phyloP scores from a whole-genome alignment of 64 coral and sea anemone species.

The Anthopleura sola region DNA sequence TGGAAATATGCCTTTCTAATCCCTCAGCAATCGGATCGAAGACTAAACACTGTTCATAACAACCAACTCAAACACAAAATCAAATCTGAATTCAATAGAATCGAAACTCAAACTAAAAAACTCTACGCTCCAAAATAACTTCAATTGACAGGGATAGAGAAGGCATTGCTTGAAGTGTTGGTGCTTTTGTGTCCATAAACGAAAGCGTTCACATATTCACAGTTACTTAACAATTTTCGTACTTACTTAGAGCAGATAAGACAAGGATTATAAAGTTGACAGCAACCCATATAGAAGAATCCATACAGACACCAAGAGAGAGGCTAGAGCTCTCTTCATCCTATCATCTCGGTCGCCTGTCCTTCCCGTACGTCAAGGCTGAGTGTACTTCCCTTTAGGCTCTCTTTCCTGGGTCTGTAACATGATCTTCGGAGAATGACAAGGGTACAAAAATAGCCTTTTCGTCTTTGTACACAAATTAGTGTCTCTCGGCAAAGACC shows the following conservation, averaged over 20 bases:
- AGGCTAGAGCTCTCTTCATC: neutral
- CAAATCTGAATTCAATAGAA: neutral
- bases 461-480: constrained; percentile 11
- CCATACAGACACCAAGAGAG: neutral
- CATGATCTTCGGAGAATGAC: constrained; percentile 6
- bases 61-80: neutral
- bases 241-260: constrained; percentile 2
- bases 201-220: neutral
- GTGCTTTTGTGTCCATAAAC: neutral
- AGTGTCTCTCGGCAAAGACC: neutral
- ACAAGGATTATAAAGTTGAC: constrained; percentile 1
- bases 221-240: neutral
- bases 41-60: neutral
- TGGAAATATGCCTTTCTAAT: constrained; percentile 1
- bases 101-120: neutral
- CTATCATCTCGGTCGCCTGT: neutral
- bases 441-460: constrained; percentile 1
- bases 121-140: neutral
- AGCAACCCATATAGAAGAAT: constrained; percentile 9
- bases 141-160: neutral
- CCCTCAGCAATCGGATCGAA: neutral
- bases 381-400: neutral
- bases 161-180: neutral
- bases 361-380: neutral
- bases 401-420: neutral